A percentile compares a stretch with the other conserved stretches of the same genome.
Evolutionary conservation across 2,113 vertebrate genomes (phyloP).

Genomic region (Aldabrachelys gigantea): DNA sequence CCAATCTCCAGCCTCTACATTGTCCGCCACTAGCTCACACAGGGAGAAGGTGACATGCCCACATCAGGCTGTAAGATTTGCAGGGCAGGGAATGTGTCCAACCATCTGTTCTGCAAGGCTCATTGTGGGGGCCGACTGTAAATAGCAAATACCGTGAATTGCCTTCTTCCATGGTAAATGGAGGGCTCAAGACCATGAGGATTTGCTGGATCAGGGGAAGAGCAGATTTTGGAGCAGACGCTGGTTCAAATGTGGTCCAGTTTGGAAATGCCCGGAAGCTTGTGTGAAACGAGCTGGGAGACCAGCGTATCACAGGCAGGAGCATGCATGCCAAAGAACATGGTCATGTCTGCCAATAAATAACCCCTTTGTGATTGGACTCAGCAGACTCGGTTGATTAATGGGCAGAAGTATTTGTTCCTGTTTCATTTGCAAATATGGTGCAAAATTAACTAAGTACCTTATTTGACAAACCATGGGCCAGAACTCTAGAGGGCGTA

Average conservation of each 20-base stretch:
- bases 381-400: background rate
- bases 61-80: background rate
- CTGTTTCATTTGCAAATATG: background rate
- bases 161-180: background rate
- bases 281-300: background rate
- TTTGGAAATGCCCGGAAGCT: background rate
- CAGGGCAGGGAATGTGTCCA: background rate
- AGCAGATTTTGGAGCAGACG: background rate
- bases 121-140: background rate
- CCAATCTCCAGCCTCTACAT: too few species aligned
- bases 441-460: accelerated
- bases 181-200: background rate
- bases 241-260: accelerated
- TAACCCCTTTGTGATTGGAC: background rate
- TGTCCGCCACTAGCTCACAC: too few species aligned
- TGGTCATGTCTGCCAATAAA: accelerated
- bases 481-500: accelerated
- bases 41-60: too few species aligned
- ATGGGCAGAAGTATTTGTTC: background rate
- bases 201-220: accelerated
- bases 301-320: accelerated
- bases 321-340: accelerated
- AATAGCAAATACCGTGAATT: background rate
- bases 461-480: accelerated
- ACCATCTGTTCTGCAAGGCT: background rate